These are phyloP conservation scores for Leucozona laternaria DNA, from an alignment of 2,888 invertebrate species.

Conservation along the genomic window DNA sequence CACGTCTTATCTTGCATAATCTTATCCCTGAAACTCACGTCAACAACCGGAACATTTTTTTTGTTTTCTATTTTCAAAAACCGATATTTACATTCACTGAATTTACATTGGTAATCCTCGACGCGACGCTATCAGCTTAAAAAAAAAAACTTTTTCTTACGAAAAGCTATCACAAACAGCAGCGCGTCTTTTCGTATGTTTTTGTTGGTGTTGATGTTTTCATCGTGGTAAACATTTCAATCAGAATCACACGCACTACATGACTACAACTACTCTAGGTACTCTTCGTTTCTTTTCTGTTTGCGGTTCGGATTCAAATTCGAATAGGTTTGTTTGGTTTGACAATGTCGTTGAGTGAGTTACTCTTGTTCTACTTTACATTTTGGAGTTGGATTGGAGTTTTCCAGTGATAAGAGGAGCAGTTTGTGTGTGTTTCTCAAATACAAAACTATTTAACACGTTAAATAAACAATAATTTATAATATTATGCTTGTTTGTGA, in stretches of 20 bases:
- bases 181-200: background rate
- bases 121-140: background rate
- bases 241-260: slow-evolving; percentile 2
- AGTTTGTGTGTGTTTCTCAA: background rate
- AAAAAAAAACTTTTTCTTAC: background rate
- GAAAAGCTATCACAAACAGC: background rate
- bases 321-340: background rate
- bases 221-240: slow-evolving; percentile 30
- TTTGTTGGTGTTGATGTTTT: background rate
- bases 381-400: slow-evolving; percentile 9
- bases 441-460: slow-evolving; percentile 25
- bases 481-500: background rate
- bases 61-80: background rate
- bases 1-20: slow-evolving; percentile 29
- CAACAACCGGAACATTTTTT: slow-evolving; percentile 3
- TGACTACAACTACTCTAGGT: background rate
- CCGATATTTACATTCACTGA: slow-evolving; percentile 20
- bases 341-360: slow-evolving; percentile 30
- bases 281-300: background rate
- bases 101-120: slow-evolving; percentile 2
- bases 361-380: slow-evolving; percentile 16
- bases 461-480: slow-evolving; percentile 10
- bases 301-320: background rate
- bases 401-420: slow-evolving; percentile 19
- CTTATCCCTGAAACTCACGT: slow-evolving; percentile 5